Evolutionary conservation across 2,113 vertebrate genomes (phyloP).

Genomic region (Notarius quadriscutis): DNA sequence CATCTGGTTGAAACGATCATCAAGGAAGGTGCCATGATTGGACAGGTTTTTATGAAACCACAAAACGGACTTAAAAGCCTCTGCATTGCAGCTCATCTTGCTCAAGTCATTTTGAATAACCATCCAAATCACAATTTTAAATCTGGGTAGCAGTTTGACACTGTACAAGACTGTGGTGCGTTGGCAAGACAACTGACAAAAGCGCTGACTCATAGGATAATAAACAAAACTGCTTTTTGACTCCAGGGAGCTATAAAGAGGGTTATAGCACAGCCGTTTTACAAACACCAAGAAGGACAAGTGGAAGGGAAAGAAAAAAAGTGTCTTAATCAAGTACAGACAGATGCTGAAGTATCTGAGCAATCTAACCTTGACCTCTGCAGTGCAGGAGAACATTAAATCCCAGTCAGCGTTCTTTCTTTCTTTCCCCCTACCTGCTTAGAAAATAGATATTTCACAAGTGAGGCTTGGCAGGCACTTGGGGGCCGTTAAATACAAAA

Average conservation of each 20-base stretch:
- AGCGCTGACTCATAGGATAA: neutral
- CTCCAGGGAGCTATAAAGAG: conserved; percentile 11
- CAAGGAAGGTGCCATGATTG: neutral
- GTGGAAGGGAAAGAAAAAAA: neutral
- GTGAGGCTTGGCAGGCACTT: neutral
- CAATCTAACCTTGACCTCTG: neutral
- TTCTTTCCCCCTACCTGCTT: neutral
- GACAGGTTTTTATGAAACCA: neutral
- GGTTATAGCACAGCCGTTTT: neutral
- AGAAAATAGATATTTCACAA: conserved; percentile 16
- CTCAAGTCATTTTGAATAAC: neutral
- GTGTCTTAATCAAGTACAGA: neutral
- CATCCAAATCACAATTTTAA: neutral
- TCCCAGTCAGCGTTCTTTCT: neutral
- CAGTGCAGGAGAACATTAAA: neutral
- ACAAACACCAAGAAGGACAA: neutral
- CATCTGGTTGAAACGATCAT: neutral
- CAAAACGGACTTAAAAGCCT: neutral
- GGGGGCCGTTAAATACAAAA: neutral
- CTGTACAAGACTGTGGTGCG: neutral
- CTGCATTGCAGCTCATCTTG: neutral
- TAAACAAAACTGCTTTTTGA: conserved; percentile 1
- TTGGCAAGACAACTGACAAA: conserved; percentile 5
- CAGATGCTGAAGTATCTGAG: neutral
- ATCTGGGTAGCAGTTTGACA: neutral